Base-by-base conservation (phyloP, 2,888 invertebrate genomes). In the Spicauda simplicius region DNA sequence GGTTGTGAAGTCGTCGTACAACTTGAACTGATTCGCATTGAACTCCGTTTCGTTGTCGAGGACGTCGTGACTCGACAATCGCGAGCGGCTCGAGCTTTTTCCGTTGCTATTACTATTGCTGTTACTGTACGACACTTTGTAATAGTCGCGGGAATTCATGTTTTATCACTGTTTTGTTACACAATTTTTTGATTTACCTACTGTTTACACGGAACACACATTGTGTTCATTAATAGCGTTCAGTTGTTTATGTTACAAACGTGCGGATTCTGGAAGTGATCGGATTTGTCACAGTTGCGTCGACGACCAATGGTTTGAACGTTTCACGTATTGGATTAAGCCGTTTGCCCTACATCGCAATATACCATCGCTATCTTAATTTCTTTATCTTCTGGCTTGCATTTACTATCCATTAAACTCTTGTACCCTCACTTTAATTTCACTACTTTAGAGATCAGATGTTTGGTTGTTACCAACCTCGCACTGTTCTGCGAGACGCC, bases 21-120 rank as follows among this genome's bases (percentile, higher is more conserved):
- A 78, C 78, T 90, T 93, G 84, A 90, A 93, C 78, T 90, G 90
- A 80, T 93, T 93, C 50, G 93, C 93, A 77, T 93, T 93, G 80
- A 91, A 89, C 72, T 91, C 93, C 0, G 91, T 90, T 30, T 90
- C 93, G 76, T 91, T 93, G 80, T 93, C 93, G 69, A 93, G 82
- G 5, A 86, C 76, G 65, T 90, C 89, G 33, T 72, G 77, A 69
- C 80, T 83, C 74, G 84, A 81, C 61, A 84, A 79, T 57, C 81
- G 77, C 59, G 84, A 79, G 55, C 81, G 77, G 30, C 80, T 82
- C 20, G 83, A 74, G 68, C 82, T 83, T 71, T 81, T 79, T 55
- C 55, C 60, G 66, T 66, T 65, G 58, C 59, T 59, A 30, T 55
- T 60, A 60, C 60, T 18, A 48, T 60, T 56, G 56, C 61, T 18